phyloP scores from a whole-genome alignment of 2,113 vertebrate genomes.

The Rhinopithecus roxellana region DNA sequence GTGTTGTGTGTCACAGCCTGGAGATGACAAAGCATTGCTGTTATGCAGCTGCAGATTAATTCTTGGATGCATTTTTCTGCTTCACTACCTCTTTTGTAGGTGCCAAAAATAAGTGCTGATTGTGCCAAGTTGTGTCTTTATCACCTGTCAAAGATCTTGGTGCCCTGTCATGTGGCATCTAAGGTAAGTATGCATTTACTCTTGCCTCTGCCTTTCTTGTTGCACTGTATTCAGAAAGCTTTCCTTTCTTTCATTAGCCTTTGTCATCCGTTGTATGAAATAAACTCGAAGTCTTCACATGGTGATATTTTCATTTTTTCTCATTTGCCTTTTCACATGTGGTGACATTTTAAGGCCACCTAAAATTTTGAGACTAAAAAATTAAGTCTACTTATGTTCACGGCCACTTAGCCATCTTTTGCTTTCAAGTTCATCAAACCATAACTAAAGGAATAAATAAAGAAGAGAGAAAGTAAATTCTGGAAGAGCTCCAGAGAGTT shows the following conservation, averaged over 20 bases:
- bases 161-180: neutral
- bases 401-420: neutral
- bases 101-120: slow-evolving; percentile 65
- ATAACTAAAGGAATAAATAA: neutral
- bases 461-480: neutral
- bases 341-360: neutral
- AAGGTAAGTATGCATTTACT: slow-evolving; percentile 9
- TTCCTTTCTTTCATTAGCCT: neutral
- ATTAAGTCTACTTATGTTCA: neutral
- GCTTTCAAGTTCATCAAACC: neutral
- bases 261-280: neutral
- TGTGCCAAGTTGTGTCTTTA: slow-evolving; percentile 68
- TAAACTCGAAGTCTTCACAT: neutral
- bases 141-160: slow-evolving; percentile 58
- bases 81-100: slow-evolving; percentile 51
- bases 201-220: neutral
- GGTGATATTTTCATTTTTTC: neutral
- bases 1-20: neutral
- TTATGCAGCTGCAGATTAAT: slow-evolving; percentile 56
- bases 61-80: slow-evolving; percentile 56
- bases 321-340: slow-evolving; percentile 8
- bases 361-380: neutral
- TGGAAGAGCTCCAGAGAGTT: neutral
- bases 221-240: neutral
- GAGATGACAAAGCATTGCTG: neutral